Evolutionary conservation across 1,140 invertebrate species (phyloP), one percentile per base, ranked within the genome.

Genomic region (Mercenaria mercenaria): DNA sequence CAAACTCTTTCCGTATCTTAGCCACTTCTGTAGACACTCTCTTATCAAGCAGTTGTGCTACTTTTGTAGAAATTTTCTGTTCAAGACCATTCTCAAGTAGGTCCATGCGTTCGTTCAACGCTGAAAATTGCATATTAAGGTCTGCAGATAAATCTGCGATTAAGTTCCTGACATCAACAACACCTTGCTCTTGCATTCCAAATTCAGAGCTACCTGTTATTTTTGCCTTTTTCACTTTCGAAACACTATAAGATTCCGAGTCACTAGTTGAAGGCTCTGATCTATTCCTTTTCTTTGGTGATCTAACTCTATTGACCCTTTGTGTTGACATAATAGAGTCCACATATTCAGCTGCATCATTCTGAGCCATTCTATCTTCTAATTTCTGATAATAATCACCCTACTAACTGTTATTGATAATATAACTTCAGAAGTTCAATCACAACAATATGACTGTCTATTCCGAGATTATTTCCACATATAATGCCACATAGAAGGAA

Each of bases 241-340:
- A 47, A 47, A 47, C 43, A 47, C 43, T 10, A 18, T 47, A 47
- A 10, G 43, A 47, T 34, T 69, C 37, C 20, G 29, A 34, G 64
- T 69, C 64, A 69, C 29, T 37, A n/a, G 37, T 37, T 0, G 26
- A 34, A 18, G 64, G 64, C 3, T 69, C 64, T 69, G 64, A 69
- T 26, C 64, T 69, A 69, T 69, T 69, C 64, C 64, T 69, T 69
- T 69, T 69, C 37, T 26, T 69, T n/a, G 64, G 64, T 69, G 64
- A 3, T 69, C 64, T 37, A 11, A 69, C 64, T 37, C 29, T 69
- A 29, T 69, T 18, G 18, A 69, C n/a, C 29, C 64, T 29, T 37
- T 69, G 64, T 37, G 64, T 34, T n/a, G 64, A 69, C 64, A 69
- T 69, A 26, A 69, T 69, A 32, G 64, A 69, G 29, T 69, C 64